phyloP scores from a whole-genome alignment of 2,888 invertebrate species.

The Alloscopus bannaensis region DNA sequence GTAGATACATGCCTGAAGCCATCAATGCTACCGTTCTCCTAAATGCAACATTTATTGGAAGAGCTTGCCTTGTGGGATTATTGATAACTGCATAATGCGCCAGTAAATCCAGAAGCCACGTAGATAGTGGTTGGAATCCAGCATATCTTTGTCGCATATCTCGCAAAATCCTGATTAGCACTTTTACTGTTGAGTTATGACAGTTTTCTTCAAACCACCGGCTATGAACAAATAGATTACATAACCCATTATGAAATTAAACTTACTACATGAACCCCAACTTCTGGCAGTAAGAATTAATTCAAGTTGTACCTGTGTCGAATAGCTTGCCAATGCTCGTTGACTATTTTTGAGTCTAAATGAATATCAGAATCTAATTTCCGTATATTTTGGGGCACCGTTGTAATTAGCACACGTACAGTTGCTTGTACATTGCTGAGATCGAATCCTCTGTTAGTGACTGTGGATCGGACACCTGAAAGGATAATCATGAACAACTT shows the following conservation, averaged over 20 bases:
- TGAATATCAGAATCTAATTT: slow-evolving; percentile 93
- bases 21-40: slow-evolving; percentile 92
- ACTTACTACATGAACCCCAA: neutral
- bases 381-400: slow-evolving; percentile 91
- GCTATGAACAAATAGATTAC: slow-evolving; percentile 76
- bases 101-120: slow-evolving; percentile 97
- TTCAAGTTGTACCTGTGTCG: slow-evolving; percentile 81
- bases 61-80: slow-evolving; percentile 93
- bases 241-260: too few species aligned
- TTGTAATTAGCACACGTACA: slow-evolving; percentile 93
- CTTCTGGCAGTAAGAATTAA: too few species aligned
- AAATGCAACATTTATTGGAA: slow-evolving; percentile 94
- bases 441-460: slow-evolving; percentile 86
- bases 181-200: slow-evolving; percentile 97
- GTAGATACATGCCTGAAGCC: slow-evolving; percentile 85
- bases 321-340: slow-evolving; percentile 94
- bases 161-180: slow-evolving; percentile 93
- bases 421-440: slow-evolving; percentile 89
- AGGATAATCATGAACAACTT: too few species aligned
- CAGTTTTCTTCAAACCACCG: slow-evolving; percentile 99
- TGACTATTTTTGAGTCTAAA: slow-evolving; percentile 84
- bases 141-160: slow-evolving; percentile 93
- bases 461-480: slow-evolving; percentile 75
- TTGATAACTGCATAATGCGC: slow-evolving; percentile 98
- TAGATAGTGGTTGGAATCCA: slow-evolving; percentile 92